Percentiles rank a stretch among this genome's conserved stretches.
phyloP scores from a whole-genome alignment of 2,797 vertebrate species.

The Hydrolagus colliei region DNA sequence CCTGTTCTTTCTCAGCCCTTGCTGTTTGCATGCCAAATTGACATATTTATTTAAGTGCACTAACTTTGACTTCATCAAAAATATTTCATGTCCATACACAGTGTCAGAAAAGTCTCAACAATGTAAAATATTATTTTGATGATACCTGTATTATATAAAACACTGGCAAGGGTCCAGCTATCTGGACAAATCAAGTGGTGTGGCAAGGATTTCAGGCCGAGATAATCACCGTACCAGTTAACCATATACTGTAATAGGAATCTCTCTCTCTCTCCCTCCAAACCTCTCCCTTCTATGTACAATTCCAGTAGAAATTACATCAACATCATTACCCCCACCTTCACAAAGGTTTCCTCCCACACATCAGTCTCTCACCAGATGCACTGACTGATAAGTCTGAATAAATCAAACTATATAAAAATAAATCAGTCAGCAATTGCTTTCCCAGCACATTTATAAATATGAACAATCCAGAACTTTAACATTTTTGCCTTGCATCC shows the following conservation, averaged over 20 bases:
- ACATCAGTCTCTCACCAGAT: not conserved
- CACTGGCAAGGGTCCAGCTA: not conserved
- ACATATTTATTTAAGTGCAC: constrained; percentile 22
- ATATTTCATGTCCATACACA: constrained; percentile 15
- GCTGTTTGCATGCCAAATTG: constrained; percentile 1
- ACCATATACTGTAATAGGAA: not conserved
- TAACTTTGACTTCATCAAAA: constrained; percentile 24
- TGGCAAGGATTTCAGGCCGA: not conserved
- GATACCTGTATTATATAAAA: not conserved
- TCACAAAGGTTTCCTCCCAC: not conserved
- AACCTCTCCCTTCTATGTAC: not conserved
- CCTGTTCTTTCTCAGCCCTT: constrained; percentile 18
- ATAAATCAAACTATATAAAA: not conserved
- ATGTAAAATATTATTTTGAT: constrained; percentile 11
- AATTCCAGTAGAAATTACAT: not conserved
- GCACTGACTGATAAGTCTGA: not conserved
- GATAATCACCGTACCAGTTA: not conserved
- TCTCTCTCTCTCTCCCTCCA: not conserved
- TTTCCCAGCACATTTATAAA: not conserved
- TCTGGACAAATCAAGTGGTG: not conserved
- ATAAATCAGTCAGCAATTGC: not conserved
- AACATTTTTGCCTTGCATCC: not conserved
- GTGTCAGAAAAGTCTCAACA: constrained; percentile 17
- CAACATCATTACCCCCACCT: not conserved
- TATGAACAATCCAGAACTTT: not conserved